phyloP scores from a whole-genome alignment of 2,797 vertebrate species.

The Micropoecilia bifurca region DNA sequence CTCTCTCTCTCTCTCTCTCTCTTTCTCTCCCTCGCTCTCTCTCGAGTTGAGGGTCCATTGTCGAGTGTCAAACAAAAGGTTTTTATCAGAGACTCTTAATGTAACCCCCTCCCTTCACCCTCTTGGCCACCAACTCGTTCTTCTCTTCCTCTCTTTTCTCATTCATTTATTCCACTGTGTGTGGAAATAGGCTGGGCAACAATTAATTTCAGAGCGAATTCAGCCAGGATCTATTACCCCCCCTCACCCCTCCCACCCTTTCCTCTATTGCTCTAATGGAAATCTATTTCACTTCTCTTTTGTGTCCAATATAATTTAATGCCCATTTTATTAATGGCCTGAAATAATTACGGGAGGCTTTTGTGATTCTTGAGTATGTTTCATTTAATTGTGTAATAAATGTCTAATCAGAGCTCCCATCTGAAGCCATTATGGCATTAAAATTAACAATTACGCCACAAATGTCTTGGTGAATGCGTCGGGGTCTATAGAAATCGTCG shows the following conservation, averaged over 20 bases:
- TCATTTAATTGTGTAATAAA: slow-evolving; percentile 99
- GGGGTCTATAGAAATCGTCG: slow-evolving; percentile 99
- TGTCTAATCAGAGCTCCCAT: slow-evolving; percentile 99
- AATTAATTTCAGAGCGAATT: slow-evolving; percentile 99
- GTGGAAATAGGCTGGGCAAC: slow-evolving; percentile 99
- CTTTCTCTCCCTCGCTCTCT: slow-evolving; percentile 13
- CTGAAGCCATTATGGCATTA: slow-evolving; percentile 99
- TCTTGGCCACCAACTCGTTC: slow-evolving; percentile 79
- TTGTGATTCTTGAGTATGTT: slow-evolving; percentile 99
- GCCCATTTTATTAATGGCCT: slow-evolving; percentile 99
- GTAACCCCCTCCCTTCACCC: slow-evolving; percentile 69
- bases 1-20: slow-evolving; percentile 2
- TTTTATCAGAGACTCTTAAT: slow-evolving; percentile 85
- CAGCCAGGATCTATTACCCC: slow-evolving; percentile 99
- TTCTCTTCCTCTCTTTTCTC: slow-evolving; percentile 85
- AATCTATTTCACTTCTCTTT: slow-evolving; percentile 99
- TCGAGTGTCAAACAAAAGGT: slow-evolving; percentile 85
- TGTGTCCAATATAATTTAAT: slow-evolving; percentile 99
- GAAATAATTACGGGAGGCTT: slow-evolving; percentile 99
- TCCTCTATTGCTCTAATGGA: slow-evolving; percentile 99
- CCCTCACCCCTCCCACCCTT: slow-evolving; percentile 89
- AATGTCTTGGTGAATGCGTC: slow-evolving; percentile 93
- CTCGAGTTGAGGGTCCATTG: slow-evolving; percentile 81
- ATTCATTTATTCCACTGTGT: slow-evolving; percentile 99
- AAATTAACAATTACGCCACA: slow-evolving; percentile 99